These are phyloP conservation scores for Blastomussa wellsi DNA, from an alignment of 92 coral and sea anemone species.

Conservation along the genomic window DNA sequence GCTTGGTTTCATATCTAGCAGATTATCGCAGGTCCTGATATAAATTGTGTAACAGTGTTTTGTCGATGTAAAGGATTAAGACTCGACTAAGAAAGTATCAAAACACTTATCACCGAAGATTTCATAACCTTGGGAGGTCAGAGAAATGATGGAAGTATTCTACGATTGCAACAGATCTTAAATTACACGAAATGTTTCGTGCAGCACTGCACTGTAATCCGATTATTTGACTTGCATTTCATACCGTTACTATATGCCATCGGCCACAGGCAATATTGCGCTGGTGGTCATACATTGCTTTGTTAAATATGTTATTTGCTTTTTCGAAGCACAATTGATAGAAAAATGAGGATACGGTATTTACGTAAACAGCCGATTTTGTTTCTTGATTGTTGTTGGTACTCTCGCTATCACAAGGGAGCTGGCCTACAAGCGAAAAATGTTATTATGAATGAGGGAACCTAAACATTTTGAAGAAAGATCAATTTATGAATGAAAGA, in stretches of 20 bases:
- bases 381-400: neutral
- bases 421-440: neutral
- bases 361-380: neutral
- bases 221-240: neutral
- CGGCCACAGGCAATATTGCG: neutral
- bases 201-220: neutral
- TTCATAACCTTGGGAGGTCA: neutral
- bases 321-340: too few species aligned
- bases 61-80: neutral
- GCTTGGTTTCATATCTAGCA: too few species aligned
- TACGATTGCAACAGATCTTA: neutral
- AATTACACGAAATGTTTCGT: constrained; percentile 1
- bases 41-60: neutral
- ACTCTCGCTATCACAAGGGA: neutral
- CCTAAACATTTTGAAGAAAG: neutral
- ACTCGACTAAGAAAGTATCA: neutral
- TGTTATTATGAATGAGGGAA: neutral
- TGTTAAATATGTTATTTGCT: too few species aligned
- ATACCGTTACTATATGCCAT: neutral
- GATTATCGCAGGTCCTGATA: neutral
- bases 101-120: neutral
- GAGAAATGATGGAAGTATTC: neutral
- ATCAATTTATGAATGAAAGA: too few species aligned
- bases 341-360: too few species aligned
- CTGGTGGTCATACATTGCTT: too few species aligned